Evolutionary conservation across 2,113 vertebrate species (phyloP).

Genomic region (Bubo blakistoni): DNA sequence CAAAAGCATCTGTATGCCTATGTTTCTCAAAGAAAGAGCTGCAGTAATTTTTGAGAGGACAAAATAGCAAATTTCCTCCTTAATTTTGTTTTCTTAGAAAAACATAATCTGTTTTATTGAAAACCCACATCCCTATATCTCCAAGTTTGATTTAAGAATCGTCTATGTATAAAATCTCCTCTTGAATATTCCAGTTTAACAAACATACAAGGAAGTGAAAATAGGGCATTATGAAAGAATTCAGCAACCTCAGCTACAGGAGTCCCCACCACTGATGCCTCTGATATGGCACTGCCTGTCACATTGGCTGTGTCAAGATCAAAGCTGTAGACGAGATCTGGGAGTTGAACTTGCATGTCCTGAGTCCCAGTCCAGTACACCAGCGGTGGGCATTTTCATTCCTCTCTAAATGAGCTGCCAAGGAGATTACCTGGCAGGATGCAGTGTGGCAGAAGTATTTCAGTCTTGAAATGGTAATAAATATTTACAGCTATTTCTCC

Average conservation of each 20-base stretch:
- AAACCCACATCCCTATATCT: neutral
- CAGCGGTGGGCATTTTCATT: neutral
- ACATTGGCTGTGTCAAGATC: neutral
- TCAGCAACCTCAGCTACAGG: neutral
- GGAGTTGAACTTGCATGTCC: neutral
- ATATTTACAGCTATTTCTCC: constrained; percentile 26
- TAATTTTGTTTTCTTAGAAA: neutral
- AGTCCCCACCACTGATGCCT: neutral
- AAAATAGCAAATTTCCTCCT: neutral
- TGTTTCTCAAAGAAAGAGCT: neutral
- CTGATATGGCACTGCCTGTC: fast-evolving
- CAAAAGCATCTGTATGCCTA: neutral
- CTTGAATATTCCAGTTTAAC: neutral
- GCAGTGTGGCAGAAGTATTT: neutral
- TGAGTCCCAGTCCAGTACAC: neutral
- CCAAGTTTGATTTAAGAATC: neutral
- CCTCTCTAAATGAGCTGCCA: neutral
- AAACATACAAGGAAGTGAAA: neutral
- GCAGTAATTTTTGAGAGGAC: neutral
- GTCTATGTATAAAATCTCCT: neutral
- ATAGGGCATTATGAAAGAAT: neutral
- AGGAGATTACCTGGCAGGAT: neutral
- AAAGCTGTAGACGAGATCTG: neutral
- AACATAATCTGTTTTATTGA: neutral
- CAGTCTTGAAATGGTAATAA: neutral